phyloP scores from a whole-genome alignment of 1,140 invertebrate genomes.

The Caenorhabditis tropicalis region DNA sequence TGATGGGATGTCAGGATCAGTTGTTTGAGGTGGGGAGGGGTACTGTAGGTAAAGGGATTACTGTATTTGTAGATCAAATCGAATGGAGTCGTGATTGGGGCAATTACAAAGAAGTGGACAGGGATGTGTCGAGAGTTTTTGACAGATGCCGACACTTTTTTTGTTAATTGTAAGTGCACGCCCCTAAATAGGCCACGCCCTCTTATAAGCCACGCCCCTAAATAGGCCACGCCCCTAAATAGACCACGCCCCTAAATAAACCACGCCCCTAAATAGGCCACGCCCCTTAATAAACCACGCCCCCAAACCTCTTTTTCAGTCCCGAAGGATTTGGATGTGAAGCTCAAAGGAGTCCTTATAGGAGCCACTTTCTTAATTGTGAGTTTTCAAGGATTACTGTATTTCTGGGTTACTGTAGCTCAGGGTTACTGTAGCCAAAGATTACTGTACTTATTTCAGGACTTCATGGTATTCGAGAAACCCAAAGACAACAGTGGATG shows the following conservation, averaged over 20 bases:
- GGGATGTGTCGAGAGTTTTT: background rate
- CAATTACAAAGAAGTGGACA: background rate
- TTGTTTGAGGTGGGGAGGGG: background rate
- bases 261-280: background rate
- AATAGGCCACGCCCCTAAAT: too few species aligned
- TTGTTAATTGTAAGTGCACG: background rate
- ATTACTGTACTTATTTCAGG: background rate
- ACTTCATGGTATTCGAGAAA: slow-evolving; percentile 20
- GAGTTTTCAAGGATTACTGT: background rate
- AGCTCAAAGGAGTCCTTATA: background rate
- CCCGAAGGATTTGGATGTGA: background rate
- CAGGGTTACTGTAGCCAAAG: background rate
- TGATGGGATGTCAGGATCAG: background rate
- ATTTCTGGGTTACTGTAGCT: too few species aligned
- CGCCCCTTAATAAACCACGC: too few species aligned
- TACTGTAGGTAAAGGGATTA: background rate
- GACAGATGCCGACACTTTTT: background rate
- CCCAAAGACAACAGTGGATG: background rate
- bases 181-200: too few species aligned
- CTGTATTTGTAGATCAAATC: background rate
- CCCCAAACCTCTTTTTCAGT: background rate
- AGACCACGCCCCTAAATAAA: too few species aligned
- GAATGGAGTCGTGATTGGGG: background rate
- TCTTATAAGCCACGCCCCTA: too few species aligned
- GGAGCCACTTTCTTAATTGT: background rate